Base-by-base conservation (phyloP, 2,113 vertebrate species). In the Silurus asotus region DNA sequence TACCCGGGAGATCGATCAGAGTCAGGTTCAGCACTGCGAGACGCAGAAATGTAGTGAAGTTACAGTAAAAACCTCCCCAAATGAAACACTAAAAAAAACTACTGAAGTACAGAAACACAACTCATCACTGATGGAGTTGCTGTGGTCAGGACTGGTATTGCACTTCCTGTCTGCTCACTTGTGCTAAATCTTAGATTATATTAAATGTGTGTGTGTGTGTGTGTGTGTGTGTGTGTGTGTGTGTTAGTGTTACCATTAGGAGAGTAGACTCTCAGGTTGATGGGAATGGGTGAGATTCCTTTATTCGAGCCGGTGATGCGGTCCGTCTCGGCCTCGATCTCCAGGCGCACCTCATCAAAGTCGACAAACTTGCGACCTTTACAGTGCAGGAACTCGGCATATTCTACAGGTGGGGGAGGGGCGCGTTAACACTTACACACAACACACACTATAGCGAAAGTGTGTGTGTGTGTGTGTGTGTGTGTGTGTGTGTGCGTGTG, bases 371-470 rank as follows among this genome's bases (percentile, higher is more conserved):
- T 98, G 17, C 96, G 96, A 79, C 97, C 96, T 59, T 99, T 99
- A 92, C 97, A 98, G 94, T 99, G 98, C 90, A 99, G 93, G 92
- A 99, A 99, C 88, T 99, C 98, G 0, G 98, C 98, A 87, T 99
- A 96, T 86, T 99, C 98, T 99, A 87, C 2, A 87, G 1, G 61
- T 15, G 87, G 25, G 67, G 7, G 74, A 3, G 19, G 2, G 37
- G 28, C 62, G 3, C 3, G 7, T 17, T 28, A 51, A 19, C 9
- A 51, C 28, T 28, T 0, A 64, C 8, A n/a, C 25, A 55, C 45
- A 45, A 28, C 19, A 67, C 64, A 45, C 14, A 55, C 53, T 19
- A 25, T 11, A 80, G 28, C 14, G 28, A 37, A n/a, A n/a, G 53
- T 69, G 25, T 56, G 7, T 13, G 25, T 51, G 53, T 77, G 20